Base-by-base conservation (phyloP, 1,140 invertebrate genomes). In the Bombus superbus region DNA sequence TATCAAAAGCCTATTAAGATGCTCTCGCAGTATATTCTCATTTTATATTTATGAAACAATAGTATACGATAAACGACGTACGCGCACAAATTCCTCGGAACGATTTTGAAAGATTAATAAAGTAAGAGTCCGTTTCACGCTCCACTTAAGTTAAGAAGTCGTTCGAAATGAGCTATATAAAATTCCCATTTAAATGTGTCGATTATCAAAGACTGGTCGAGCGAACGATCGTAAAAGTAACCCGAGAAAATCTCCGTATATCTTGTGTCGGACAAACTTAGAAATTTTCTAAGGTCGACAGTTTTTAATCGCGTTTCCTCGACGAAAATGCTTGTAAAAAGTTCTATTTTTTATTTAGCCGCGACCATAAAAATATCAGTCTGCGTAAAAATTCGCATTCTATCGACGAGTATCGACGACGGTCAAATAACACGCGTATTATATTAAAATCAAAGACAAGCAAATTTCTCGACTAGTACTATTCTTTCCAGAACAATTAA, bases 401-500 rank as follows among this genome's bases (percentile, higher is more conserved):
- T 6, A 53, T 53, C 15, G 47, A 53, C 15, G 47, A 53, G 47
- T 22, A 53, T 53, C 47, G 47, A 53, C 22, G 22, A 53, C 47
- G 22, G 47, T 5, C 5, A 32, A 32, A 32, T 22, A 6, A 53
- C 47, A 2, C 0, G 0, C 47, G 47, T 6, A 0, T 6, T 53
- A 53, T 2, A 22, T 53, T 8, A 0, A 22, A 22, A 53, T 53
- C 47, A 8, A 53, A 53, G 47, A 22, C 47, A 8, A 53, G 18
- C 18, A 22, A 53, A 53, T 8, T 53, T 53, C 47, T 0, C 47
- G 18, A 22, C 47, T 2, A 22, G 44, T 25, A 1, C 59, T 13
- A 9, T 3, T 68, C 85, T 57, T 92, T 90, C 84, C 83, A 62
- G 72, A 44, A 83, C 86, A 91, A 92, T 94, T 91, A 93, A 89